Percentiles rank a stretch among this genome's conserved stretches.
Evolutionary conservation across 2,113 vertebrate species (phyloP).

Genomic region (Corynorhinus townsendii): DNA sequence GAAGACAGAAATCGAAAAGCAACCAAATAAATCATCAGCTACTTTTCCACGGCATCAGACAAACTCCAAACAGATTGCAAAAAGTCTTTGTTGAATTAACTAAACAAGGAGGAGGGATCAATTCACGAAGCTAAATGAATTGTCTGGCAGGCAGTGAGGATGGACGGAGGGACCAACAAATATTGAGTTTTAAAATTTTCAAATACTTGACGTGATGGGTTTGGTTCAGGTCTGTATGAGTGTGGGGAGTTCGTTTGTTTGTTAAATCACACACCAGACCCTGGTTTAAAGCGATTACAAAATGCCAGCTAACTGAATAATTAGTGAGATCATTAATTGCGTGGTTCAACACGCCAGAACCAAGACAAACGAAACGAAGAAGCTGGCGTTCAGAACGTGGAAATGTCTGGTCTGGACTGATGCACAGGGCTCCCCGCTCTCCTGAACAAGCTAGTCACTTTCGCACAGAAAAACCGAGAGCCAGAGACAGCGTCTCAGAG

Average conservation of each 20-base stretch:
- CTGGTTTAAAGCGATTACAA: constrained; percentile 60
- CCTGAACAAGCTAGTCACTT: constrained; percentile 28
- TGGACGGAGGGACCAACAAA: constrained; percentile 69
- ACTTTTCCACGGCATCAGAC: constrained; percentile 89
- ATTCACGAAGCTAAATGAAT: constrained; percentile 79
- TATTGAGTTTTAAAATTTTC: constrained; percentile 56
- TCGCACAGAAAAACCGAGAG: constrained; percentile 47
- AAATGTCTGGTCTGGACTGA: constrained; percentile 41
- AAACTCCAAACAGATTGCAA: constrained; percentile 88
- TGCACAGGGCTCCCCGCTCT: constrained; percentile 20
- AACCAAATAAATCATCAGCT: constrained; percentile 93
- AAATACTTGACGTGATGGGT: constrained; percentile 56
- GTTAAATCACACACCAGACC: constrained; percentile 53
- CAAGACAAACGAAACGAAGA: constrained; percentile 71
- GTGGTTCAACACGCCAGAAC: constrained; percentile 64
- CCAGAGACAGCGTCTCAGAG: constrained; percentile 46
- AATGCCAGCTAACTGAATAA: constrained; percentile 68
- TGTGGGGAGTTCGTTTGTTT: constrained; percentile 44
- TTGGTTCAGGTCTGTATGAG: constrained; percentile 32
- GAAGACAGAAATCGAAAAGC: constrained; percentile 92
- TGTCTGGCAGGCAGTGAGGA: constrained; percentile 73
- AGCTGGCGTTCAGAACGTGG: constrained; percentile 43
- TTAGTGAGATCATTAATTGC: constrained; percentile 63
- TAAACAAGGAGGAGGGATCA: constrained; percentile 83
- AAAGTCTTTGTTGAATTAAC: constrained; percentile 88